A percentile compares a stretch with the other conserved stretches of the same genome.
phyloP scores from a whole-genome alignment of 2,797 vertebrate species.

The Sphaeramia orbicularis region DNA sequence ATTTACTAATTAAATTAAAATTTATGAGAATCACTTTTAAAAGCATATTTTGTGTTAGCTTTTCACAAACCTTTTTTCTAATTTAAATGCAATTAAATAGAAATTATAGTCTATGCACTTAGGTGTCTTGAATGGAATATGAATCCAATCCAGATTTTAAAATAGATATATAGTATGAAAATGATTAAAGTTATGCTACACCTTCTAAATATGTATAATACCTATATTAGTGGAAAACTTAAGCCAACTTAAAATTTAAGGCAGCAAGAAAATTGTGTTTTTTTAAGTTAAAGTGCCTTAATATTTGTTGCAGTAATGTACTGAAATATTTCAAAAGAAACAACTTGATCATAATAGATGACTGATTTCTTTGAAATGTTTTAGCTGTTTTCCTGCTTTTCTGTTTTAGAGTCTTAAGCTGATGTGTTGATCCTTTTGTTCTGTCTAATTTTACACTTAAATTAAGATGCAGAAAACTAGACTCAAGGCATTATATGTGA shows the following conservation, averaged over 20 bases:
- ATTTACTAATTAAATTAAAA: slow-evolving; percentile 9
- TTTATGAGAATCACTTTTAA: not conserved
- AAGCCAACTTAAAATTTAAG: slow-evolving; percentile 72
- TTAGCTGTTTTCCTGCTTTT: slow-evolving; percentile 64
- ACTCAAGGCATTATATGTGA: slow-evolving; percentile 58
- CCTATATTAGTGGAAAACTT: slow-evolving; percentile 14
- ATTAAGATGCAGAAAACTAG: slow-evolving; percentile 48
- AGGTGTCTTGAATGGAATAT: not conserved
- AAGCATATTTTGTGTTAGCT: slow-evolving; percentile 17
- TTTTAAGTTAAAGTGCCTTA: slow-evolving; percentile 84
- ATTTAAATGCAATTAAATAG: not conserved
- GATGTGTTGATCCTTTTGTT: slow-evolving; percentile 62
- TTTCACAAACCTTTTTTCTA: slow-evolving; percentile 5
- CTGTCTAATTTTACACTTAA: slow-evolving; percentile 54
- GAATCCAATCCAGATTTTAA: not conserved
- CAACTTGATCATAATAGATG: slow-evolving; percentile 56
- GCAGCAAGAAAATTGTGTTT: slow-evolving; percentile 63
- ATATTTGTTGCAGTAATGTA: slow-evolving; percentile 79
- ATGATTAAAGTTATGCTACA: not conserved
- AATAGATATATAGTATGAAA: not conserved
- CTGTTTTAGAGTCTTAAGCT: slow-evolving; percentile 55
- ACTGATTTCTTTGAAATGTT: slow-evolving; percentile 60
- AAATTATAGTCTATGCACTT: not conserved
- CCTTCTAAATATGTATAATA: slow-evolving; percentile 6
- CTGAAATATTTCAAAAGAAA: slow-evolving; percentile 67